Base-by-base conservation (phyloP, 2,888 invertebrate species). In the Corbicula japonica region DNA sequence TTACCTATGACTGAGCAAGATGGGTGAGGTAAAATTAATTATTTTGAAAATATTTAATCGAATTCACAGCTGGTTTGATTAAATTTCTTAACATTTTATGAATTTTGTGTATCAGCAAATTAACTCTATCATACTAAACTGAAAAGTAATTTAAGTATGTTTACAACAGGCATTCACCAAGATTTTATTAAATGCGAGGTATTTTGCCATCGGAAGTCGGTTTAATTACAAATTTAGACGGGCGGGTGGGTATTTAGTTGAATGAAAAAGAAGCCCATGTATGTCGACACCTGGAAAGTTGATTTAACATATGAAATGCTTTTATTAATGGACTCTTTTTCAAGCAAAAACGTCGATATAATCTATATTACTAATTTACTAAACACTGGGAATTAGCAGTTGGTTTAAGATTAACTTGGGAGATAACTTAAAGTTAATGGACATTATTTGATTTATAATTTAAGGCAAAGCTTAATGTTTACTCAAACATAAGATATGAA, bases 111-210 rank as follows among this genome's bases (percentile, higher is more conserved):
- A 76, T 76, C 76, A 54, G 71, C 52, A 76, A 76, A 76, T 66
- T 71, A 66, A 76, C 65, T 71, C 62, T 35, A 60, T 76, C 52
- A 46, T 54, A 30, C 50, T 26, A 50, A 50, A 63, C 65, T 71
- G 46, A 60, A 76, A 72, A 46, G 71, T 72, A 71, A 76, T 72
- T 71, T 66, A 71, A 71, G 71, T 76, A 76, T 66, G 66, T 71
- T 76, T 60, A 66, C 71, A 58, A 26, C 21, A n/a, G 12, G 50
- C 8, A 65, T 50, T 32, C 65, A 65, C 50, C 50, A 52, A 52
- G 52, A 65, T 65, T 32, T 52, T n/a, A n/a, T n/a, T 52, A 50
- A 65, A 65, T 65, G 38, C 65, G 65, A 52, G 48, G 10, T 44
- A 30, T 26, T 63, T 60, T 30, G 32, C 63, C 34, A 48, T 65